These are phyloP conservation scores for Phylloscopus whistleri DNA, from an alignment of 2,113 vertebrate species.

Conservation along the genomic window DNA sequence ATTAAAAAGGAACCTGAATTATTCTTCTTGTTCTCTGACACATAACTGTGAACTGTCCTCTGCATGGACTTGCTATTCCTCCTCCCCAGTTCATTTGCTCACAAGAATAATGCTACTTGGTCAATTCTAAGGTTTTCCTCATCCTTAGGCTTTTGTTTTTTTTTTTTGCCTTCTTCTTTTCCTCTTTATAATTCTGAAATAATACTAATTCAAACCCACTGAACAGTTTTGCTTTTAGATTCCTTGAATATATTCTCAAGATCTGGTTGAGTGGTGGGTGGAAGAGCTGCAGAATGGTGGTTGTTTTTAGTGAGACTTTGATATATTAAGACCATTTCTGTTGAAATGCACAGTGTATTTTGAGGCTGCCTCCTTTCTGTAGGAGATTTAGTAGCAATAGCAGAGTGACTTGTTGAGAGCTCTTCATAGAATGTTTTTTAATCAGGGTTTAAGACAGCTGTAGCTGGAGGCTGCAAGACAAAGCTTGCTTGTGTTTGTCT, in stretches of 20 bases:
- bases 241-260: not conserved
- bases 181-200: not conserved
- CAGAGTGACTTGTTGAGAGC: not conserved
- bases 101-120: not conserved
- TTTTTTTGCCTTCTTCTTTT: not conserved
- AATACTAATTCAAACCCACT: not conserved
- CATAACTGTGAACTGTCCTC: not conserved
- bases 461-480: not conserved
- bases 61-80: fast-evolving
- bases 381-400: not conserved
- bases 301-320: not conserved
- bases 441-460: not conserved
- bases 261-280: not conserved
- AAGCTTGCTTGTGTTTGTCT: not conserved
- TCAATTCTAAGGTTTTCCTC: not conserved
- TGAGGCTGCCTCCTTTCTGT: not conserved
- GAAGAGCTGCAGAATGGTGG: not conserved
- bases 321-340: not conserved
- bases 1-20: not conserved
- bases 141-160: not conserved
- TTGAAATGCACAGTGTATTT: not conserved
- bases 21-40: not conserved
- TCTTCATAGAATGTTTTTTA: not conserved
- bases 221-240: not conserved
- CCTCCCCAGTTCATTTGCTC: not conserved